Percentiles rank a stretch among this genome's conserved stretches.
These are phyloP conservation scores for Limanda limanda DNA, from an alignment of 2,113 vertebrate species.

Conservation along the genomic window DNA sequence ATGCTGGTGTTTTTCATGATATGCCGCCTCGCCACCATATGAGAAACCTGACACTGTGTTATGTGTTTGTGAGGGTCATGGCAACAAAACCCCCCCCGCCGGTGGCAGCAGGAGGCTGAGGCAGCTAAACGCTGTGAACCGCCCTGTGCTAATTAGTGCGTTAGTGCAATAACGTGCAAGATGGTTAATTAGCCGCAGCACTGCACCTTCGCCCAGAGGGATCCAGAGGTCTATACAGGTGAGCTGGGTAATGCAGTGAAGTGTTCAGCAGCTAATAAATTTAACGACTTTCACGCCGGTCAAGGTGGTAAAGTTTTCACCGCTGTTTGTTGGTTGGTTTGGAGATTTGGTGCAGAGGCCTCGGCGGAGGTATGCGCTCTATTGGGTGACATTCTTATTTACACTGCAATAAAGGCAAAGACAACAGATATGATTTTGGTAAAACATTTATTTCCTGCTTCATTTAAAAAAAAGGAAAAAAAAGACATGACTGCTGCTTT, in stretches of 20 bases:
- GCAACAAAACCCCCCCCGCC: slow-evolving; percentile 39
- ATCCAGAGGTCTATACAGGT: slow-evolving; percentile 7
- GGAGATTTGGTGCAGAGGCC: no score
- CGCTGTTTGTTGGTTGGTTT: no score
- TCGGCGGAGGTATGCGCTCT: neutral
- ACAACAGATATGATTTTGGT: slow-evolving; percentile 68
- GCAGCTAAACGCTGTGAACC: slow-evolving; percentile 39
- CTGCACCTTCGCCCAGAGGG: slow-evolving; percentile 18
- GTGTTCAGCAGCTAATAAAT: neutral
- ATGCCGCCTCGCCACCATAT: slow-evolving; percentile 21
- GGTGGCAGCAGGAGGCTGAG: slow-evolving; percentile 19
- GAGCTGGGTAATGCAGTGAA: neutral
- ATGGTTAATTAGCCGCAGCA: slow-evolving; percentile 42
- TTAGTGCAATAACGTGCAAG: slow-evolving; percentile 52
- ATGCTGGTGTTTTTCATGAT: slow-evolving; percentile 19
- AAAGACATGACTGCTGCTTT: slow-evolving; percentile 88
- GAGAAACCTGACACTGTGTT: slow-evolving; percentile 55
- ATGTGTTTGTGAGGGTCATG: slow-evolving; percentile 60
- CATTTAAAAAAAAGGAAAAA: slow-evolving; percentile 76
- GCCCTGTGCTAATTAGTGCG: slow-evolving; percentile 58
- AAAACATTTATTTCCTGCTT: slow-evolving; percentile 98
- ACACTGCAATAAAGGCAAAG: neutral
- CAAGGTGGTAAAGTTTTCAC: no score
- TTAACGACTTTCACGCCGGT: no score
- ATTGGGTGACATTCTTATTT: neutral